Evolutionary conservation across 1,140 invertebrate genomes (phyloP), one percentile per base, ranked within the genome.

Genomic region (Tetramorium simillimum): DNA sequence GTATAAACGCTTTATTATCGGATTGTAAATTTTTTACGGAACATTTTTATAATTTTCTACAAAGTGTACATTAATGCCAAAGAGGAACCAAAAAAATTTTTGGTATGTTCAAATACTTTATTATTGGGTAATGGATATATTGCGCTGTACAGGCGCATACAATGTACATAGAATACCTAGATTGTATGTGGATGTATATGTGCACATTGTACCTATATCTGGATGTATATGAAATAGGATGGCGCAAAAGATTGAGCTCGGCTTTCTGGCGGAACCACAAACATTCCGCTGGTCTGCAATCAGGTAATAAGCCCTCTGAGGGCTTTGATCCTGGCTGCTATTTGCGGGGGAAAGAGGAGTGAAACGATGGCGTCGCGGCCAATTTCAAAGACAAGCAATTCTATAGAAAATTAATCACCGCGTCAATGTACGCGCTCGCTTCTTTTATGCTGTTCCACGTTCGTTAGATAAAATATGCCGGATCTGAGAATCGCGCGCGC

Each of bases 321-420:
- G 28, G 69, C 53, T 84, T 84, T 84, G 40, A 84, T 46, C 28
- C 56, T 18, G 53, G 18, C 51, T 60, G 49, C 46, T 69, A 81
- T 84, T 73, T 24, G 56, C 14, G 40, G 6, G 46, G 18, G 40
- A 72, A 73, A 46, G 24, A 6, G 7, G 14, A 84, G 24, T 3
- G 14, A 12, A 46, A 12, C 5, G 65, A 43, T 16, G 9, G 21
- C 16, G 14, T n/a, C 24, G 37, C n/a, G 28, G 40, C 58, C 24
- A 82, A 73, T 82, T 82, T 73, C 69, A 82, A 82, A 84, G 53
- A 73, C 80, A 60, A 75, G 69, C 53, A 49, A 75, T 84, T 75
- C 53, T 84, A 84, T 37, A n/a, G 69, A 84, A 73, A 84, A 84
- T 84, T 84, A 75, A 84, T 84, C 40, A 43, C n/a, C 53, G 18